A percentile compares a stretch with the other conserved stretches of the same genome.
These are phyloP conservation scores for Tinea pellionella DNA, from an alignment of 2,888 invertebrate genomes.

Conservation along the genomic window DNA sequence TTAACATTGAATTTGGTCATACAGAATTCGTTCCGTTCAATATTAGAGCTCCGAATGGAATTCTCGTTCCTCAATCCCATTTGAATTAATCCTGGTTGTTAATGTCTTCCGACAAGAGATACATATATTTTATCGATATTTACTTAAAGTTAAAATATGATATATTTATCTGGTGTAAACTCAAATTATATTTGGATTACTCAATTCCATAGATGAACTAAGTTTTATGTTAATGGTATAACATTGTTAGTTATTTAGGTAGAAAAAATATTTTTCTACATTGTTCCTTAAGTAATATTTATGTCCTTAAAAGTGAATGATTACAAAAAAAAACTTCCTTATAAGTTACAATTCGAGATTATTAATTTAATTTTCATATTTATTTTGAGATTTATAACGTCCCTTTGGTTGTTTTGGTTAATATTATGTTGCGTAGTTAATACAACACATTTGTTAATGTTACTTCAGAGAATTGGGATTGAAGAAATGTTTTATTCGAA, in stretches of 20 bases:
- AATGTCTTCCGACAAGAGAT: conserved; percentile 19
- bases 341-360: not conserved
- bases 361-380: not conserved
- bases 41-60: not conserved
- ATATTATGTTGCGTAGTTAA: not conserved
- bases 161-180: not conserved
- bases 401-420: not conserved
- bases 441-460: not conserved
- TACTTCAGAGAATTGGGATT: not conserved
- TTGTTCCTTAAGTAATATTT: too few relatives aligned
- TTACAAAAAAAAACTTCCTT: conserved; percentile 14
- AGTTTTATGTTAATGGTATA: too few relatives aligned
- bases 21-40: not conserved
- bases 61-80: not conserved
- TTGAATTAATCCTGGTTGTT: not conserved
- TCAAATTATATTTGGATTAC: not conserved
- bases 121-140: conserved; percentile 13
- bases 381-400: not conserved
- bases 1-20: not conserved
- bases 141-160: conserved; percentile 15
- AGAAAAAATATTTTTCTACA: conserved; percentile 16
- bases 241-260: conserved; percentile 7
- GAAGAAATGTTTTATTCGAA: too few relatives aligned
- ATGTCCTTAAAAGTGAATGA: too few relatives aligned
- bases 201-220: too few relatives aligned